Evolutionary conservation across 2,113 vertebrate species (phyloP), one percentile per base, ranked within the genome.

Genomic region (Grallaria varia): DNA sequence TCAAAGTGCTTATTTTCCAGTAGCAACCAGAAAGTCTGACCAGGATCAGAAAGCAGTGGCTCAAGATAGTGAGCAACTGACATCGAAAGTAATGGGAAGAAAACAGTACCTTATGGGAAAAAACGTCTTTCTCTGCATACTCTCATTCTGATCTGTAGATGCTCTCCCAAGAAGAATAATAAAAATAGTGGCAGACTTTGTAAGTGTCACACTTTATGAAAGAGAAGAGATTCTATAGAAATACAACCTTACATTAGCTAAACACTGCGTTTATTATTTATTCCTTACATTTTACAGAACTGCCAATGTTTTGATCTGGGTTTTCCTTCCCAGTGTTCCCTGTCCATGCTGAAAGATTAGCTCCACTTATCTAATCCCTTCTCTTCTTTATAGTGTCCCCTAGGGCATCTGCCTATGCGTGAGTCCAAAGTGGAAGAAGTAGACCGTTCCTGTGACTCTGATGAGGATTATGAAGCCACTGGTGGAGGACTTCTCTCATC

Each of bases 401-500:
- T 99, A 47, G 99, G 98, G 66, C 98, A 98, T 91, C 98, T 99
- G 77, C 97, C 97, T 68, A 73, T 98, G 62, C 96, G 97, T 13
- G 98, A 98, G 69, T 98, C 98, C 27, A 97, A 96, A 23, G 98
- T 99, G n/a, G 97, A 98, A 97, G 98, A 99, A 91, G 98, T 99
- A 72, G 99, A 99, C 80, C 98, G 98, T 50, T 99, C 99, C 74
- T 99, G 98, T 94, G 99, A 99, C 88, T 99, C 99, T 7, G 99
- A 99, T 30, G 99, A 99, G 94, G 99, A 99, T 96, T 99, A 99
- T 49, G 99, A 99, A 96, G 95, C 98, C 4, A 97, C 98, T 49
- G 96, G 98, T 69, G 97, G 98, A 64, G 98, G 98, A 14, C 98
- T 99, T 93, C 95, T 98, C 7, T 99, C 98, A 37, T 98, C 98